A percentile compares a stretch with the other conserved stretches of the same genome.
These are phyloP conservation scores for Zoanthus sansibaricus DNA, from an alignment of 92 coral and sea anemone genomes.

Conservation along the genomic window DNA sequence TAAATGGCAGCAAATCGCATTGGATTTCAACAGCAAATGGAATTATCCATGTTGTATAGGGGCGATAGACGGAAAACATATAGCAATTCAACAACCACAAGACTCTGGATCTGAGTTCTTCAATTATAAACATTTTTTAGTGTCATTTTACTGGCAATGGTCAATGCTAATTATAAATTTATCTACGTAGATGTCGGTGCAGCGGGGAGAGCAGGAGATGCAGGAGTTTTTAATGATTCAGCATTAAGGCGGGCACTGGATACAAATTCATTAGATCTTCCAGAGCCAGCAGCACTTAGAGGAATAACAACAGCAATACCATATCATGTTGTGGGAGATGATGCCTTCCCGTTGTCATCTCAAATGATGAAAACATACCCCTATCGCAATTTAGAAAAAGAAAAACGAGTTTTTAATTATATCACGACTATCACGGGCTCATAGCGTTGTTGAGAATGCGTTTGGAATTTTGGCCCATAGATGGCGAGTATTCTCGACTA, in stretches of 20 bases:
- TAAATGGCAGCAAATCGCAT: no score
- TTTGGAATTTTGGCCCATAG: constrained; percentile 38
- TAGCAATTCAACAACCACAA: constrained; percentile 61
- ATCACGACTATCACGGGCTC: constrained; percentile 28
- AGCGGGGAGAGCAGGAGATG: constrained; percentile 77
- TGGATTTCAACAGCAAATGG: no score
- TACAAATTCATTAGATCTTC: no score
- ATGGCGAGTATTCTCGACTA: constrained; percentile 47
- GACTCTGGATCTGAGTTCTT: constrained; percentile 70
- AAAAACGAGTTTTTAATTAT: no score
- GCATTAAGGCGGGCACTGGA: constrained; percentile 48
- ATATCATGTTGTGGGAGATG: background rate
- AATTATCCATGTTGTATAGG: constrained; percentile 47
- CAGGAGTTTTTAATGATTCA: constrained; percentile 63
- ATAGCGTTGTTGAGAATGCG: background rate
- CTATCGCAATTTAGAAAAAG: no score
- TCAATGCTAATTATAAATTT: constrained; percentile 68
- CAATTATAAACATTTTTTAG: constrained; percentile 68
- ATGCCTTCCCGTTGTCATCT: constrained; percentile 39
- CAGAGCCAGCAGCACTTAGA: no score
- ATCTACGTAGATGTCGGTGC: constrained; percentile 71
- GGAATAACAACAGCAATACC: background rate
- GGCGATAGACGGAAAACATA: constrained; percentile 68
- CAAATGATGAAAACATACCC: no score
- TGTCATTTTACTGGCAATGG: constrained; percentile 56